A percentile compares a stretch with the other conserved stretches of the same genome.
Evolutionary conservation across 2,113 vertebrate genomes (phyloP).

Genomic region (Cyprinodon variegatus): DNA sequence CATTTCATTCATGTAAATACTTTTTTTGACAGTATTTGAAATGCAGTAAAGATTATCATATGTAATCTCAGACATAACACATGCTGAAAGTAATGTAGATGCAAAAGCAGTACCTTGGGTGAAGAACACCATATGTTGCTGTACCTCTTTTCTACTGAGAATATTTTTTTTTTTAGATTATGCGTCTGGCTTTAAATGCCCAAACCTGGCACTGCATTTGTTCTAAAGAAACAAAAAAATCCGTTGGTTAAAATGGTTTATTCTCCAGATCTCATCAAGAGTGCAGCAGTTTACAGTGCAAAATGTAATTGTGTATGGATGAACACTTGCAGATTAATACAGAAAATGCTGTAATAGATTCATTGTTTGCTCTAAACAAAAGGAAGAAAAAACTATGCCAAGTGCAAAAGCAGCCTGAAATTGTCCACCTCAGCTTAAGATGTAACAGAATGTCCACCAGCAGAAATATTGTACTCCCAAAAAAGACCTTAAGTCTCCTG

Average conservation of each 20-base stretch:
- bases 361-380: conserved; percentile 4
- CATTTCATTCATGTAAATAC: conserved; percentile 68
- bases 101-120: conserved; percentile 49
- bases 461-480: conserved; percentile 21
- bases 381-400: neutral
- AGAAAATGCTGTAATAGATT: neutral
- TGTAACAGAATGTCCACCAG: conserved; percentile 39
- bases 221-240: neutral
- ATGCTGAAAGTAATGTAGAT: conserved; percentile 48
- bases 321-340: neutral
- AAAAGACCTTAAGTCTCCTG: conserved; percentile 65
- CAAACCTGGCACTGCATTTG: neutral
- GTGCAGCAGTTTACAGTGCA: conserved; percentile 1
- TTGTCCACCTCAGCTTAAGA: conserved; percentile 39
- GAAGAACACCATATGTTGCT: conserved; percentile 30
- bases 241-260: conserved; percentile 10
- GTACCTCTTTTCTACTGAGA: conserved; percentile 1
- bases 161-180: conserved; percentile 7
- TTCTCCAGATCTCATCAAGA: neutral
- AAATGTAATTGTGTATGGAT: conserved; percentile 9
- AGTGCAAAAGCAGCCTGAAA: conserved; percentile 15
- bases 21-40: conserved; percentile 59
- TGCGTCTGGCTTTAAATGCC: conserved; percentile 8
- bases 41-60: conserved; percentile 72
- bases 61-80: conserved; percentile 39